These are phyloP conservation scores for Helostoma temminkii DNA, from an alignment of 2,797 vertebrate genomes.

Conservation along the genomic window DNA sequence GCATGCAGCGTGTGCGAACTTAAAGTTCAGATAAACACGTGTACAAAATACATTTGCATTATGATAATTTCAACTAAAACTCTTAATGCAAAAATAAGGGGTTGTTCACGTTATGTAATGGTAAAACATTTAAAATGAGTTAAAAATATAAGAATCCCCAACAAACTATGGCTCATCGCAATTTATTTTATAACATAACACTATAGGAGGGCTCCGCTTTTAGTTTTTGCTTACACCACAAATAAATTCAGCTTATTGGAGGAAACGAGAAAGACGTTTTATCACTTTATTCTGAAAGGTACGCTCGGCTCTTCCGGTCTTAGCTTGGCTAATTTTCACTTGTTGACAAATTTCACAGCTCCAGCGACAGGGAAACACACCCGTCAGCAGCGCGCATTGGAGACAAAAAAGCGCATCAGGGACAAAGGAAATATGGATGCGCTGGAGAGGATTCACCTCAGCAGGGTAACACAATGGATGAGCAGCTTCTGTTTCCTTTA, in stretches of 20 bases:
- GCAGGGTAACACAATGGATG: constrained; percentile 73
- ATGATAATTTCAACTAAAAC: background rate
- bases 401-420: constrained; percentile 72
- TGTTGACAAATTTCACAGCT: constrained; percentile 68
- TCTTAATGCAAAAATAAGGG: background rate
- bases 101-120: no score
- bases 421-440: constrained; percentile 88
- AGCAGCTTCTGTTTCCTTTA: constrained; percentile 68
- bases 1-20: no score
- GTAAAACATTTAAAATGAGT: background rate
- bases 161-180: accelerated
- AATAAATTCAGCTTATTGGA: background rate
- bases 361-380: constrained; percentile 84
- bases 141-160: background rate
- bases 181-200: background rate
- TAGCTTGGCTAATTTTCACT: accelerated
- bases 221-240: background rate
- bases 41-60: background rate
- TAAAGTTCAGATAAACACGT: no score
- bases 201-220: background rate
- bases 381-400: constrained; percentile 85
- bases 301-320: constrained; percentile 14
- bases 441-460: constrained; percentile 74
- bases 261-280: accelerated
- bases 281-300: constrained; percentile 55